Conservation (phyloP, 2,797 vertebrate genomes). For the Austrolebias charrua region DNA sequence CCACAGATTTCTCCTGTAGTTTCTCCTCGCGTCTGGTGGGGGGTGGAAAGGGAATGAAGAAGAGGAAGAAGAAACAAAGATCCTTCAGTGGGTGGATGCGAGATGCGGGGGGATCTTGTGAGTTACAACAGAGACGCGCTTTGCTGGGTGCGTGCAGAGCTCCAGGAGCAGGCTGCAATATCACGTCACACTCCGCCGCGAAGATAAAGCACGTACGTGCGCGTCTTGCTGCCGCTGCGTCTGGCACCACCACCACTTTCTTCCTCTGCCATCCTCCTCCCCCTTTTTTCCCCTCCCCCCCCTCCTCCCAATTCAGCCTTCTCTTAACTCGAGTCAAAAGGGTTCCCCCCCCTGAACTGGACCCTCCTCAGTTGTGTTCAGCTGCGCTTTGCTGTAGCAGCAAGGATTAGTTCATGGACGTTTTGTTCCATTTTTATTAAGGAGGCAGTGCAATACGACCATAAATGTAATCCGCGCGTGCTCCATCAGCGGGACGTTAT, state of each 20-base stretch:
- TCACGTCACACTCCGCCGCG: slow-evolving; percentile 84
- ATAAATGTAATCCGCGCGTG: slow-evolving; percentile 16
- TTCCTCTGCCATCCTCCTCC: slow-evolving; percentile 55
- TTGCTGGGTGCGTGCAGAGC: slow-evolving; percentile 70
- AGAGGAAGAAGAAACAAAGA: slow-evolving; percentile 36
- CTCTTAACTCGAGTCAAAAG: slow-evolving; percentile 68
- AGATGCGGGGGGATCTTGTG: slow-evolving; percentile 77
- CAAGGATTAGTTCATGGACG: slow-evolving; percentile 60
- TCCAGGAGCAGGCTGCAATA: slow-evolving; percentile 80
- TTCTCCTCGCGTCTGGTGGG: slow-evolving; percentile 21
- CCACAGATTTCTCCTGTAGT: slow-evolving; percentile 66
- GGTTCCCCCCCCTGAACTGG: slow-evolving; percentile 64
- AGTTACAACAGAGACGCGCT: slow-evolving; percentile 80
- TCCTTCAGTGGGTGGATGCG: slow-evolving; percentile 82
- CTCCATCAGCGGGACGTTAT: slow-evolving; percentile 42
- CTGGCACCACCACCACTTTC: slow-evolving; percentile 75
- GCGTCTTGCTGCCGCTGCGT: slow-evolving; percentile 75
- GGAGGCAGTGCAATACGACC: slow-evolving; percentile 13
- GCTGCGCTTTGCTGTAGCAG: slow-evolving; percentile 38
- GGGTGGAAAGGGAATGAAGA: slow-evolving; percentile 19
- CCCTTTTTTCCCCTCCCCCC: slow-evolving; percentile 3
- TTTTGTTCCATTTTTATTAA: slow-evolving; percentile 17
- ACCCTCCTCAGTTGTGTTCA: slow-evolving; percentile 61
- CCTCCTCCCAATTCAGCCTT: slow-evolving; percentile 39
- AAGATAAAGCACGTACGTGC: slow-evolving; percentile 83